phyloP scores from a whole-genome alignment of 1,140 invertebrate species.

The Dufourea novaeangliae region DNA sequence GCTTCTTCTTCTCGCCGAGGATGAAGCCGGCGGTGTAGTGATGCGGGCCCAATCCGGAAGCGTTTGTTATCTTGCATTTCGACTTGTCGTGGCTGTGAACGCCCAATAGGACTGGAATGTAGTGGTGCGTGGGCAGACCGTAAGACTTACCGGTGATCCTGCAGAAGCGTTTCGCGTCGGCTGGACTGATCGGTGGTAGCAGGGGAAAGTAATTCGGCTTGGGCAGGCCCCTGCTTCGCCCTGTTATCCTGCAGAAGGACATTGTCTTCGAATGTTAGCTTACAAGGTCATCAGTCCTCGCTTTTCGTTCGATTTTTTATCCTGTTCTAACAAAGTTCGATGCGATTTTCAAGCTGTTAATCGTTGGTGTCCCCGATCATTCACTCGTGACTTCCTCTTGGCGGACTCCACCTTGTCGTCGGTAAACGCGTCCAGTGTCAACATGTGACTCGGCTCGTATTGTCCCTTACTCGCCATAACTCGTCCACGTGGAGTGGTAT shows the following conservation, averaged over 20 bases:
- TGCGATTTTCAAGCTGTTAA: neutral
- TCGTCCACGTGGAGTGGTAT: conserved; percentile 4
- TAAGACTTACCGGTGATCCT: conserved; percentile 91
- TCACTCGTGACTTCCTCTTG: conserved; percentile 42
- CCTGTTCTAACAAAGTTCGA: neutral
- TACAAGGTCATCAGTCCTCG: neutral
- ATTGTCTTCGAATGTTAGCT: conserved; percentile 70
- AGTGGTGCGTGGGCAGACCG: conserved; percentile 88
- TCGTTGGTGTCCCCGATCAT: conserved; percentile 32
- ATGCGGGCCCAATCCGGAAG: conserved; percentile 83
- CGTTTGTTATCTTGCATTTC: conserved; percentile 86
- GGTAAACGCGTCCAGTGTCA: conserved; percentile 1
- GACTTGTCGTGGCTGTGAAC: conserved; percentile 82
- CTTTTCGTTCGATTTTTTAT: neutral
- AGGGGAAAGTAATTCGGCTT: conserved; percentile 92
- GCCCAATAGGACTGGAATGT: conserved; percentile 88
- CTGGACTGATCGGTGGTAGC: conserved; percentile 89
- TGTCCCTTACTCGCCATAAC: conserved; percentile 32
- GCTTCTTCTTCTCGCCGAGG: conserved; percentile 84
- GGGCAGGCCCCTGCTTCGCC: conserved; percentile 88
- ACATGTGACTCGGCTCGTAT: neutral
- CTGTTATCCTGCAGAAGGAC: conserved; percentile 92
- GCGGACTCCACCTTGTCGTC: conserved; percentile 37
- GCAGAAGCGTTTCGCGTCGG: conserved; percentile 90
- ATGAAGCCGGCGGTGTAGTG: conserved; percentile 83